Base-by-base conservation (phyloP, 2,888 invertebrate genomes). In the Hemistola chrysoprasaria region DNA sequence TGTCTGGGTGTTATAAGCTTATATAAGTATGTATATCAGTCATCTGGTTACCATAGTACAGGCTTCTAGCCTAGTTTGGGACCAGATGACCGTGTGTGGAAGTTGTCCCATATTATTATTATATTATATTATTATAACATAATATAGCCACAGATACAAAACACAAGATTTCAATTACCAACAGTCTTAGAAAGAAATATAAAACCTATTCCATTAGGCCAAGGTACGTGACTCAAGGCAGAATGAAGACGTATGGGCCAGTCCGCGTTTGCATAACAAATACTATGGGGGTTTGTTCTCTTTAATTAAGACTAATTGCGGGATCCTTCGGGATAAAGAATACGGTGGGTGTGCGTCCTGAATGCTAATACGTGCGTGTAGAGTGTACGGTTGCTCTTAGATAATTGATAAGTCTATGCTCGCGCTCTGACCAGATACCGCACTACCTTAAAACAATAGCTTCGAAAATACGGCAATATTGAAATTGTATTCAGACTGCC, bases 221-320 rank as follows among this genome's bases (percentile, higher is more conserved):
- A 16, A 16, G 54, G 59, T 50, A 75, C 77, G 78, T 75, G 76
- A 62, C 65, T 39, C 43, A 44, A 16, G 30, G 35, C 54, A 40
- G 56, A 78, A 79, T 75, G 74, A 77, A 78, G 78, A 79, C 71
- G 57, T 63, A 77, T 77, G 65, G 71, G 47, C 53, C 64, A 63
- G 55, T 65, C 59, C 50, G 54, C 67, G 66, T 75, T 73, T 79
- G 78, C 74, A 77, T 78, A 71, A 71, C 73, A 78, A 77, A 77
- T 66, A 63, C 62, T 56, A 63, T 63, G 47, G 52, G 64, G 59
- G 62, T 70, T 68, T 59, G 64, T 57, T 57, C 52, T 52, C 61
- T 56, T 64, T 78, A 81, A 82, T 82, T 78, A 74, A 74, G 79
- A 81, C 71, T 82, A 79, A 82, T 81, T 78, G 78, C 71, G 56